Percentiles rank a stretch among this genome's conserved stretches.
phyloP scores from a whole-genome alignment of 1,140 invertebrate genomes.

The Ladona fulva region DNA sequence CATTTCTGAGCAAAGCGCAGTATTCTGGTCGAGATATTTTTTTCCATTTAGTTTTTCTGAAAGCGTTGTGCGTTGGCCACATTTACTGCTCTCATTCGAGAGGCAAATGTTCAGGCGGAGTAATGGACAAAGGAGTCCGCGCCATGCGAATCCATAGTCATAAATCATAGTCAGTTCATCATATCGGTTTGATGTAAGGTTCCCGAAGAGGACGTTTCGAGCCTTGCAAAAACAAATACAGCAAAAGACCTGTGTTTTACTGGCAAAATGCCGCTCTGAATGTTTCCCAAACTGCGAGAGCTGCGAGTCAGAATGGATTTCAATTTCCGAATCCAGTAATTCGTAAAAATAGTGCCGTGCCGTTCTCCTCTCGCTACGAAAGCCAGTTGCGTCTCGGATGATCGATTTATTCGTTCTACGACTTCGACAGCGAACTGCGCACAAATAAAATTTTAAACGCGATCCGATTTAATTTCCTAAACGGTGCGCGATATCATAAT shows the following conservation, averaged over 20 bases:
- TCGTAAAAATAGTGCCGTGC: not conserved
- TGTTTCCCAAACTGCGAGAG: not conserved
- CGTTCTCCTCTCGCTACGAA: not conserved
- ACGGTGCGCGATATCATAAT: no score
- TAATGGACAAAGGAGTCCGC: no score
- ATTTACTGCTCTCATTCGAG: no score
- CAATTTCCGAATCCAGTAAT: conserved; percentile 5
- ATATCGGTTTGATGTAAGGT: not conserved
- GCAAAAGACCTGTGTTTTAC: not conserved
- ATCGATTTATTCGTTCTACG: not conserved
- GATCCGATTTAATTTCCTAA: no score
- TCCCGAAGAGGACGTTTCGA: not conserved
- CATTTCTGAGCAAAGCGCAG: no score
- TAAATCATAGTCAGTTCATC: conserved; percentile 1
- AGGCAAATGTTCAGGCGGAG: no score
- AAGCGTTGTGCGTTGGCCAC: no score
- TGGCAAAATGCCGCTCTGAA: not conserved
- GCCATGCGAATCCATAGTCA: not conserved
- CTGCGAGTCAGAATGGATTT: not conserved
- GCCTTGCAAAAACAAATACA: not conserved
- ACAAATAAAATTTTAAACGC: no score
- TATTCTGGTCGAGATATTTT: no score
- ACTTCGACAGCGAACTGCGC: not conserved
- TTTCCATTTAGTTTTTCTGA: no score
- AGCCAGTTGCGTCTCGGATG: not conserved